Evolutionary conservation across 2,113 vertebrate species (phyloP).

Genomic region (Alligator sinensis): DNA sequence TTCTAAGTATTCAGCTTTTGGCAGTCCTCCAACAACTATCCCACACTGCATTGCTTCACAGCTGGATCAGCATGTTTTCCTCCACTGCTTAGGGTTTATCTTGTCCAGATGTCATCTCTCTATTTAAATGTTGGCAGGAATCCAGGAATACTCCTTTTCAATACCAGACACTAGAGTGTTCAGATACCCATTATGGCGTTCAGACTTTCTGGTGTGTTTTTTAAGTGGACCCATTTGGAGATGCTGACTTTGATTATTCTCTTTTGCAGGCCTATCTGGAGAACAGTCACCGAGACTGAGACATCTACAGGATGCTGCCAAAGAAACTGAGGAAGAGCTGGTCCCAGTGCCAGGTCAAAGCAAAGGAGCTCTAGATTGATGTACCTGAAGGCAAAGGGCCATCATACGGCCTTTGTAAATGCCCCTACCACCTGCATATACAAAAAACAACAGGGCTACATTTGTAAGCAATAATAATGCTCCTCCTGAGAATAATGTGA

Average conservation of each 20-base stretch:
- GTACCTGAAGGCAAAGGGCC: background rate
- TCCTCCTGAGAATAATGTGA: background rate
- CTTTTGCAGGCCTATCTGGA: background rate
- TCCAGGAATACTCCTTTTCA: background rate
- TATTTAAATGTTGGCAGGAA: background rate
- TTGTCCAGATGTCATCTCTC: background rate
- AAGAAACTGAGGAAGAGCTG: background rate
- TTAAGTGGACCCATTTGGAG: too few species aligned
- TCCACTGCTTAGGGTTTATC: background rate
- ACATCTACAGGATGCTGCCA: background rate
- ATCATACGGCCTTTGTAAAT: background rate
- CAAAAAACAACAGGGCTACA: background rate
- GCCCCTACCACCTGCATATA: background rate
- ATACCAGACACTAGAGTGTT: background rate
- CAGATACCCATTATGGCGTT: background rate
- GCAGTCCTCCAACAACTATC: background rate
- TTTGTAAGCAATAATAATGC: background rate
- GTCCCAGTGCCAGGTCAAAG: background rate
- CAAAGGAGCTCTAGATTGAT: background rate
- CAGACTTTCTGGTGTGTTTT: background rate
- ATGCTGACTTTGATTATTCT: background rate
- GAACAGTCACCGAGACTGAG: constrained; percentile 2
- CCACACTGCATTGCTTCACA: background rate
- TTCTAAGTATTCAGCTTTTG: background rate
- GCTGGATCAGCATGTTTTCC: background rate